Conservation (phyloP, 2,113 vertebrate species). For the Vombatus ursinus region DNA sequence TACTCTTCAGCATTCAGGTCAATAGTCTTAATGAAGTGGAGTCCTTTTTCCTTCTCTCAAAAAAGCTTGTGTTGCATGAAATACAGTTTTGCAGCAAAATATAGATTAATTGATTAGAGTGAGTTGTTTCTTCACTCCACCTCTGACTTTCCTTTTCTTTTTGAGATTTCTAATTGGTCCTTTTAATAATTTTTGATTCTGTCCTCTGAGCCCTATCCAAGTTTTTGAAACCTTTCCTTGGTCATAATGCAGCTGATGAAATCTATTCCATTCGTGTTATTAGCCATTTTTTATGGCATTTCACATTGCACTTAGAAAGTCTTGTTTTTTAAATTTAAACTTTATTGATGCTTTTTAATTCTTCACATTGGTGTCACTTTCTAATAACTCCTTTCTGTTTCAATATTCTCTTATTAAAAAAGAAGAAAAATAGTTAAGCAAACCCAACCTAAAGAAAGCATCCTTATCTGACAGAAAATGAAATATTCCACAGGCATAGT, state of each 20-base stretch:
- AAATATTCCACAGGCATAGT: background rate
- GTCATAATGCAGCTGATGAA: background rate
- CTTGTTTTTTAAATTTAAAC: constrained; percentile 1
- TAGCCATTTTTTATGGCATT: background rate
- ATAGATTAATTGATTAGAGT: background rate
- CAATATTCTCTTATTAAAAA: background rate
- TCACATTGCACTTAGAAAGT: background rate
- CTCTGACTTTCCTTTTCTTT: background rate
- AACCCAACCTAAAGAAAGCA: background rate
- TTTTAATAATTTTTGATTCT: background rate
- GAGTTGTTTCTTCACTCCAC: background rate
- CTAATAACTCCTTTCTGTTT: background rate
- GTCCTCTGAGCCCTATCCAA: background rate
- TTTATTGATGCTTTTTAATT: background rate
- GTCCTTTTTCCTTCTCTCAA: constrained; percentile 34
- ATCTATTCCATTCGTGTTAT: background rate
- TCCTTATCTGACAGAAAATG: background rate
- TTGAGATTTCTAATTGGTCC: background rate
- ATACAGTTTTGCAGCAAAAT: constrained; percentile 32
- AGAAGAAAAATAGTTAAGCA: background rate
- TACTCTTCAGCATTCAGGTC: constrained; percentile 47
- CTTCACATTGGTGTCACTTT: background rate
- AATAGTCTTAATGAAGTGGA: constrained; percentile 43
- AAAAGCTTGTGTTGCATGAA: constrained; percentile 6
- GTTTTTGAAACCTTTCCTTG: constrained; percentile 6